Evolutionary conservation across 2,797 vertebrate genomes (phyloP).

Genomic region (Urophycis tenuis): DNA sequence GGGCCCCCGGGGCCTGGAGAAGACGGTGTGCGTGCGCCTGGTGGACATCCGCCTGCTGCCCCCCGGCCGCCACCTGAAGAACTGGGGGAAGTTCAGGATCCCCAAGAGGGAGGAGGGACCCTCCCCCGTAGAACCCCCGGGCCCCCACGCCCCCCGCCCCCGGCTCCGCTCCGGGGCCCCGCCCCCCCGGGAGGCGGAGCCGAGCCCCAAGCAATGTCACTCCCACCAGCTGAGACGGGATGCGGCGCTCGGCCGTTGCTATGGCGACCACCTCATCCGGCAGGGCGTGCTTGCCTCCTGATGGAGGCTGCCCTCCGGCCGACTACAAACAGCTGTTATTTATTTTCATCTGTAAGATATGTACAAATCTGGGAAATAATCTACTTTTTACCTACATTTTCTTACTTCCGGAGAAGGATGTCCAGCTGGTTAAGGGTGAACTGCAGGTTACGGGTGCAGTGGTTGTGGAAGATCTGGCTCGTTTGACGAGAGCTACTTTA

Average conservation of each 20-base stretch:
- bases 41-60: conserved; percentile 69
- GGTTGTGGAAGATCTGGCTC: neutral
- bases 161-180: conserved; percentile 51
- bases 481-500: neutral
- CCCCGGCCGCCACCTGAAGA: conserved; percentile 75
- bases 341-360: conserved; percentile 70
- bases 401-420: conserved; percentile 41
- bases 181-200: conserved; percentile 67
- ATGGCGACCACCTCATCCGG: conserved; percentile 82
- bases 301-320: no score
- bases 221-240: conserved; percentile 76
- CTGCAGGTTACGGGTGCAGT: neutral
- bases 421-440: conserved; percentile 45
- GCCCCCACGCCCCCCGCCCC: conserved; percentile 57
- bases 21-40: conserved; percentile 71
- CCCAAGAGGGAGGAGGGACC: conserved; percentile 83
- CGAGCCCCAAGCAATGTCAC: conserved; percentile 73
- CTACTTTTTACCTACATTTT: conserved; percentile 32
- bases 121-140: neutral
- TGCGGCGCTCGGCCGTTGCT: conserved; percentile 74
- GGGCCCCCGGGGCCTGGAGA: conserved; percentile 69
- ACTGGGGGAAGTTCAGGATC: conserved; percentile 96
- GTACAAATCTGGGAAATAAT: conserved; percentile 61
- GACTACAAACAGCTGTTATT: conserved; percentile 61
- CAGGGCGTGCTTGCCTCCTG: conserved; percentile 89